phyloP scores from a whole-genome alignment of 2,888 invertebrate species.

The Limenitis arthemis region DNA sequence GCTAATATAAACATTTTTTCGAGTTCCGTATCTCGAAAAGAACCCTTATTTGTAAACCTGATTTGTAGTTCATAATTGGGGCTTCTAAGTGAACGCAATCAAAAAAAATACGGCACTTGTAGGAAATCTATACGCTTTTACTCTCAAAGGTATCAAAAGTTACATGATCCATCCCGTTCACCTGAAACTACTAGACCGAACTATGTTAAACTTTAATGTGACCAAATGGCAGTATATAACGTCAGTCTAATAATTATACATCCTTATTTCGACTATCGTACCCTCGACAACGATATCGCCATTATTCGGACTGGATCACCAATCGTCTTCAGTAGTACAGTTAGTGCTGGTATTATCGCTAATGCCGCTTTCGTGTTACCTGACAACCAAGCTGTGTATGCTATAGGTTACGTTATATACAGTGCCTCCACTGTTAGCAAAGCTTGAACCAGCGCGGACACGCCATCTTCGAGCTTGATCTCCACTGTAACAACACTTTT shows the following conservation, averaged over 20 bases:
- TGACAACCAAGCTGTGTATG: conserved; percentile 40
- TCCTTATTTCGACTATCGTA: conserved; percentile 26
- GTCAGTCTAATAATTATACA: conserved; percentile 27
- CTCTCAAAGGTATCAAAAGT: no score
- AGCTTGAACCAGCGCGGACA: conserved; percentile 32
- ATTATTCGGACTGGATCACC: conserved; percentile 28
- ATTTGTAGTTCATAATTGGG: no score
- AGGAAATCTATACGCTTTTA: no score
- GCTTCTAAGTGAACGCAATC: no score
- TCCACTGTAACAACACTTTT: conserved; percentile 26
- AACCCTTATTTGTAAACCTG: no score
- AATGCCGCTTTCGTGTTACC: conserved; percentile 36
- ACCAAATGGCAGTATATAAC: no score
- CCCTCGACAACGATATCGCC: conserved; percentile 35
- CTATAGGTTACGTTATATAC: conserved; percentile 35
- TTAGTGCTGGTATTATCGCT: conserved; percentile 33
- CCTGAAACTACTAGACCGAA: no score
- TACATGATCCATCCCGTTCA: no score
- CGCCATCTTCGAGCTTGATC: conserved; percentile 31
- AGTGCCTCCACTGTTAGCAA: conserved; percentile 34
- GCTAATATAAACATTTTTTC: no score
- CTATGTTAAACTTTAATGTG: no score
- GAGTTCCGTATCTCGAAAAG: no score
- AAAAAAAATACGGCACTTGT: no score
- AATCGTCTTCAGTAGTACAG: conserved; percentile 27